These are phyloP conservation scores for Lasaia peninsularis DNA, from an alignment of 1,140 invertebrate genomes.

Conservation along the genomic window DNA sequence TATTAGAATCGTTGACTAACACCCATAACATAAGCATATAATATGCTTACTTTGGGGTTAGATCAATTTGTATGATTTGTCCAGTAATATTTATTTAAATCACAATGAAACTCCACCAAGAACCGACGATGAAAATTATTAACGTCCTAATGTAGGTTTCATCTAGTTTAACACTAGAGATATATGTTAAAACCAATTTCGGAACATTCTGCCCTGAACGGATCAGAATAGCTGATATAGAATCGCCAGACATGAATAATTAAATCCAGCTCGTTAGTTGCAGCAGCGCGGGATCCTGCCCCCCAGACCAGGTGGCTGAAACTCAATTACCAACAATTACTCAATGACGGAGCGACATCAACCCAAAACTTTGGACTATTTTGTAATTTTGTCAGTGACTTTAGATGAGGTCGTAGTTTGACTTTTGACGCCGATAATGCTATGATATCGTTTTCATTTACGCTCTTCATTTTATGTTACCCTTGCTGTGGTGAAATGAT, in stretches of 20 bases:
- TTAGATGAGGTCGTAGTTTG: conserved; percentile 12
- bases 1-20: no score
- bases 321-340: conserved; percentile 47
- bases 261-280: conserved; percentile 40
- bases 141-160: no score
- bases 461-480: no score
- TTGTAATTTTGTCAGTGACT: conserved; percentile 50
- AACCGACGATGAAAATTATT: no score
- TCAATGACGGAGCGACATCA: conserved; percentile 40
- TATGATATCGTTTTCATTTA: no score
- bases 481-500: no score
- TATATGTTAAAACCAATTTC: neutral
- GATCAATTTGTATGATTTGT: no score
- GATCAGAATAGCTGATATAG: conserved; percentile 15
- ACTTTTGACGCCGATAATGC: neutral
- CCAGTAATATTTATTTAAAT: no score
- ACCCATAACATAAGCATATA: no score
- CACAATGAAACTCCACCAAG: no score
- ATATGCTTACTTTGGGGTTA: no score
- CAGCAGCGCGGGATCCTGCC: conserved; percentile 27
- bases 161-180: no score
- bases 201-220: neutral
- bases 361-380: conserved; percentile 60
- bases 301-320: conserved; percentile 38
- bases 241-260: conserved; percentile 22